phyloP scores from a whole-genome alignment of 2,888 invertebrate genomes.

The Harpalus rufipes region DNA sequence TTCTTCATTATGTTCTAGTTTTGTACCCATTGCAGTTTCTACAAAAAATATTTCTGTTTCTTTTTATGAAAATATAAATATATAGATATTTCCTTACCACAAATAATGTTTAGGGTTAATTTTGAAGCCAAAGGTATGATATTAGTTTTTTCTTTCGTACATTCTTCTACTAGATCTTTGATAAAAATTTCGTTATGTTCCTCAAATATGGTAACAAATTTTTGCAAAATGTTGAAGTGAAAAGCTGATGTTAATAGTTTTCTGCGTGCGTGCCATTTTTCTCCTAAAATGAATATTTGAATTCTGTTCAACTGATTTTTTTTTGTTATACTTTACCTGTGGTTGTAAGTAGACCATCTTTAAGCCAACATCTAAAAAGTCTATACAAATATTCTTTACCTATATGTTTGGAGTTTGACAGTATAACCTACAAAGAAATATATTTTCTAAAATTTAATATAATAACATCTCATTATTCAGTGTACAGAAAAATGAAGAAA shows the following conservation, averaged over 20 bases:
- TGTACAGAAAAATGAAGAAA: too few species aligned
- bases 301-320: too few species aligned
- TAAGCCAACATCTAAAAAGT: slow-evolving; percentile 33
- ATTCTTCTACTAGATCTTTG: slow-evolving; percentile 45
- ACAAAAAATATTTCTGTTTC: not conserved
- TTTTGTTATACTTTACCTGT: not conserved
- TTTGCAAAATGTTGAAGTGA: slow-evolving; percentile 58
- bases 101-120: slow-evolving; percentile 56
- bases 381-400: slow-evolving; percentile 33
- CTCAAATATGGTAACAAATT: slow-evolving; percentile 27
- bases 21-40: slow-evolving; percentile 63
- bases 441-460: not conserved
- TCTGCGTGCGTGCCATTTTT: slow-evolving; percentile 52
- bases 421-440: slow-evolving; percentile 38
- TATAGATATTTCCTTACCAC: slow-evolving; percentile 48
- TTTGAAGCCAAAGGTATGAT: slow-evolving; percentile 16
- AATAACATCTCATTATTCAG: too few species aligned
- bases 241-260: slow-evolving; percentile 61
- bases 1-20: slow-evolving; percentile 21
- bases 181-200: slow-evolving; percentile 57
- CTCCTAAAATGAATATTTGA: slow-evolving; percentile 34
- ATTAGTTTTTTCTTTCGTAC: slow-evolving; percentile 58
- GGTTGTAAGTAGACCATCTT: slow-evolving; percentile 37
- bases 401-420: slow-evolving; percentile 47
- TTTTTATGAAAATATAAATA: slow-evolving; percentile 1